Evolutionary conservation across 2,888 invertebrate species (phyloP).

Genomic region (Epistrophe eligans): DNA sequence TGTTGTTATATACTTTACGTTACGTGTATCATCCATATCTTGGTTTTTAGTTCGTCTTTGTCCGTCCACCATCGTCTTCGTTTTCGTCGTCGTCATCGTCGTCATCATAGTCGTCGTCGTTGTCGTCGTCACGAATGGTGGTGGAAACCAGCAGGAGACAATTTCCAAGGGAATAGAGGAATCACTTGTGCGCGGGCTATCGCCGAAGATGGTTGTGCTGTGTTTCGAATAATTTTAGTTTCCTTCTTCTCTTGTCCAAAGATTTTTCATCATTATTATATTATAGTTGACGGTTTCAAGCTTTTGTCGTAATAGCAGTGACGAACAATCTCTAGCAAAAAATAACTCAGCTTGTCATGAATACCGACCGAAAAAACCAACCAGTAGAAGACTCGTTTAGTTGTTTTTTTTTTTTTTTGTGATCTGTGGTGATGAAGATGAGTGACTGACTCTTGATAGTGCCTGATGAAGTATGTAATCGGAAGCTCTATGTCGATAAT

Average conservation of each 20-base stretch:
- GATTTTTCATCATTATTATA: constrained; percentile 34
- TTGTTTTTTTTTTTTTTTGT: constrained; percentile 18
- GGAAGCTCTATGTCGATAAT: constrained; percentile 43
- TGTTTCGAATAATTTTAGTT: constrained; percentile 29
- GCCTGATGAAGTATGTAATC: constrained; percentile 61
- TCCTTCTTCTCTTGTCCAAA: constrained; percentile 4
- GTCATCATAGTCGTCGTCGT: constrained; percentile 29
- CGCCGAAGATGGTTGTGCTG: constrained; percentile 80
- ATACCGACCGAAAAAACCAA: constrained; percentile 18
- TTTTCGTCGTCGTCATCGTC: constrained; percentile 23
- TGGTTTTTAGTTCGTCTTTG: constrained; percentile 26
- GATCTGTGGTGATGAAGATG: constrained; percentile 58
- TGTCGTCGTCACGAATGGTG: constrained; percentile 59
- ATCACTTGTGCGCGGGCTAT: constrained; percentile 82
- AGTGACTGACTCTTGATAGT: constrained; percentile 60
- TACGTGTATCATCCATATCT: constrained; percentile 47
- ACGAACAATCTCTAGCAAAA: constrained; percentile 36
- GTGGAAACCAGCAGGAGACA: constrained; percentile 73
- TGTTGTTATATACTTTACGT: constrained; percentile 4
- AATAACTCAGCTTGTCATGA: constrained; percentile 23
- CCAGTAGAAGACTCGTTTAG: constrained; percentile 52
- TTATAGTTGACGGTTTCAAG: constrained; percentile 18
- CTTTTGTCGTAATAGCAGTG: constrained; percentile 37
- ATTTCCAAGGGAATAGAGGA: constrained; percentile 77
- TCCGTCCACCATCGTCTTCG: constrained; percentile 22